These are phyloP conservation scores for Zosterops lateralis DNA, from an alignment of 2,113 vertebrate genomes.

Conservation along the genomic window DNA sequence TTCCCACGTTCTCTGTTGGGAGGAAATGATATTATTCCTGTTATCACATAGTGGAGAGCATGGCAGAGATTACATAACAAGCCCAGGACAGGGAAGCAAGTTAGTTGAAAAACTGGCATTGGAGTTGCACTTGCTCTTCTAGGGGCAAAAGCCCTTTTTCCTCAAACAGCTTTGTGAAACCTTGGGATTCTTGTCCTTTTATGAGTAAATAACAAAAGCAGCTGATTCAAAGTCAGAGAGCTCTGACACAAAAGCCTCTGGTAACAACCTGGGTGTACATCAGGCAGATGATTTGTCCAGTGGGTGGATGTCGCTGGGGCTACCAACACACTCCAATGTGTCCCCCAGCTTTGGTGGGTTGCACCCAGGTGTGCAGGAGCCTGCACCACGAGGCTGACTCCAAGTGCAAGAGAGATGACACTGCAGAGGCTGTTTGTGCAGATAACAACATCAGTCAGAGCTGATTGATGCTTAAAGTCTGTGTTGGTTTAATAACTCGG, in stretches of 20 bases:
- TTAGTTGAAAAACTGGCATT: not conserved
- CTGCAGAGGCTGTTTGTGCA: not conserved
- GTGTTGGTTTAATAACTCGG: not conserved
- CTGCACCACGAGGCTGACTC: not conserved
- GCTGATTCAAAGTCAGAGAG: not conserved
- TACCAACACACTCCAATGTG: fast-evolving
- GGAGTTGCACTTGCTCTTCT: not conserved
- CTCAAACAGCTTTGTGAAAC: not conserved
- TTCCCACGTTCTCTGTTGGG: not conserved
- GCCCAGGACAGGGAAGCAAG: not conserved
- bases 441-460: not conserved
- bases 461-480: not conserved
- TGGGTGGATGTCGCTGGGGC: not conserved
- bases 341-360: not conserved
- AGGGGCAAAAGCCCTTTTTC: not conserved
- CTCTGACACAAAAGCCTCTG: not conserved
- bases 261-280: not conserved
- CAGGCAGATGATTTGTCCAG: not conserved
- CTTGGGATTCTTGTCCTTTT: not conserved
- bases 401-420: not conserved
- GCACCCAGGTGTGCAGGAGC: not conserved
- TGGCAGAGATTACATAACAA: not conserved
- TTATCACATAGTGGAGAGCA: not conserved
- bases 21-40: not conserved
- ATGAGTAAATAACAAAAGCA: not conserved